A percentile compares a stretch with the other conserved stretches of the same genome.
These are phyloP conservation scores for Dynastes grantii DNA, from an alignment of 2,888 invertebrate species.

Conservation along the genomic window DNA sequence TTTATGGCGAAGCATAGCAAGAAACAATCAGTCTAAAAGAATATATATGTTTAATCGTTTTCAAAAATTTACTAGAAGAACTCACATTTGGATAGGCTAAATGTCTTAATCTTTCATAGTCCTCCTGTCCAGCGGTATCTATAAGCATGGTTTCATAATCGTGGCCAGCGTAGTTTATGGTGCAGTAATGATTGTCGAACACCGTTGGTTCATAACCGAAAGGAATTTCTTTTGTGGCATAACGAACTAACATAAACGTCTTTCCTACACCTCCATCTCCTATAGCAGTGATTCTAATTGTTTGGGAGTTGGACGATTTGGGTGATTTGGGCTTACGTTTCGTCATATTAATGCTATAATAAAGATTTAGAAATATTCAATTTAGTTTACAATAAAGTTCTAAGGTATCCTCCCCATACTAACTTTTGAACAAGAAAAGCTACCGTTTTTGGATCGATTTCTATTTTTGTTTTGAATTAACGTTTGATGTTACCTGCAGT, in stretches of 20 bases:
- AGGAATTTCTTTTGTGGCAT: constrained; percentile 36
- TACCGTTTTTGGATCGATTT: too few relatives aligned
- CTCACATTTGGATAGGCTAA: constrained; percentile 86
- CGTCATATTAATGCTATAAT: not conserved
- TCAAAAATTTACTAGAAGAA: constrained; percentile 45
- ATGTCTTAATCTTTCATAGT: constrained; percentile 86
- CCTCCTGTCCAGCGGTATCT: constrained; percentile 91
- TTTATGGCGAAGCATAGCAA: constrained; percentile 85
- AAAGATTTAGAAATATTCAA: too few relatives aligned
- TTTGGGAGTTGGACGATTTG: not conserved
- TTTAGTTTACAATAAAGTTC: too few relatives aligned
- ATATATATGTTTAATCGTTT: not conserved
- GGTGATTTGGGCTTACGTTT: constrained; percentile 1
- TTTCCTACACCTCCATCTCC: constrained; percentile 52
- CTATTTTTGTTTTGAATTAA: too few relatives aligned
- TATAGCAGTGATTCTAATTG: constrained; percentile 48
- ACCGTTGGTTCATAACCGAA: constrained; percentile 50
- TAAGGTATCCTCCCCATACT: too few relatives aligned
- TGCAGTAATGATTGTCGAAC: constrained; percentile 46
- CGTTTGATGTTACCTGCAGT: too few relatives aligned
- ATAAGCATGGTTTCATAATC: constrained; percentile 84
- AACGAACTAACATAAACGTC: constrained; percentile 48
- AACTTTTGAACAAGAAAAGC: too few relatives aligned
- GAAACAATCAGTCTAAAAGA: constrained; percentile 86
- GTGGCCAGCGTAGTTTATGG: constrained; percentile 79